phyloP scores from a whole-genome alignment of 2,113 vertebrate species.

The Erpornis zantholeuca region DNA sequence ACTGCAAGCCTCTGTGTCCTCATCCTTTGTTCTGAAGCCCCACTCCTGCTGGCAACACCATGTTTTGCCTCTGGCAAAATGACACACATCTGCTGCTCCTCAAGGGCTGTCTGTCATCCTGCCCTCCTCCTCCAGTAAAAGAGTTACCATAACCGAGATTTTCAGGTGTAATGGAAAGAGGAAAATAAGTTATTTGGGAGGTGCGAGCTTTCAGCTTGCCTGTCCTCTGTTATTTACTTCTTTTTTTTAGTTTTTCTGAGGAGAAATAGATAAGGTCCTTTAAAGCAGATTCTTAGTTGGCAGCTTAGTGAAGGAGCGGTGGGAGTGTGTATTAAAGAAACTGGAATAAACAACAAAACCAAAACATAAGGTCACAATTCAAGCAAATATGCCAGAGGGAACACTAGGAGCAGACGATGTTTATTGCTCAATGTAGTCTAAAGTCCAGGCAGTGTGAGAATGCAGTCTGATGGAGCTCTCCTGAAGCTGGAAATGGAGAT shows the following conservation, averaged over 20 bases:
- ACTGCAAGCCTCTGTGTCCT: background rate
- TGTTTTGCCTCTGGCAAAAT: background rate
- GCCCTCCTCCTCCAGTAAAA: background rate
- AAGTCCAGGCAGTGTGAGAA: background rate
- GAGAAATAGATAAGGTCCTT: background rate
- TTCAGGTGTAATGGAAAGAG: background rate
- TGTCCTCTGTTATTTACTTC: background rate
- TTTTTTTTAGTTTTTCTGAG: background rate
- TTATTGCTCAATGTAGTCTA: background rate
- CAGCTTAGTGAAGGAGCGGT: background rate
- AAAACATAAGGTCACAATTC: conserved; percentile 35
- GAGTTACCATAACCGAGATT: background rate
- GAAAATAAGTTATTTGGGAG: background rate
- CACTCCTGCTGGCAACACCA: accelerated
- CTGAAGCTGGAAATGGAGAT: background rate
- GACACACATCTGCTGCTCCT: background rate
- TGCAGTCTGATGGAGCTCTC: background rate
- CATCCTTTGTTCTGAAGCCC: background rate
- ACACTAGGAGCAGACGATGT: background rate
- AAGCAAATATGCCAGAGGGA: conserved; percentile 4
- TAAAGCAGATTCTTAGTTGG: background rate
- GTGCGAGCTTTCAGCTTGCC: background rate
- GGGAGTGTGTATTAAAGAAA: background rate
- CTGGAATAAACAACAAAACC: conserved; percentile 16
- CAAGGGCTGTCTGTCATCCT: background rate